phyloP scores from a whole-genome alignment of 2,113 vertebrate species.

The Prietella phreatophila region DNA sequence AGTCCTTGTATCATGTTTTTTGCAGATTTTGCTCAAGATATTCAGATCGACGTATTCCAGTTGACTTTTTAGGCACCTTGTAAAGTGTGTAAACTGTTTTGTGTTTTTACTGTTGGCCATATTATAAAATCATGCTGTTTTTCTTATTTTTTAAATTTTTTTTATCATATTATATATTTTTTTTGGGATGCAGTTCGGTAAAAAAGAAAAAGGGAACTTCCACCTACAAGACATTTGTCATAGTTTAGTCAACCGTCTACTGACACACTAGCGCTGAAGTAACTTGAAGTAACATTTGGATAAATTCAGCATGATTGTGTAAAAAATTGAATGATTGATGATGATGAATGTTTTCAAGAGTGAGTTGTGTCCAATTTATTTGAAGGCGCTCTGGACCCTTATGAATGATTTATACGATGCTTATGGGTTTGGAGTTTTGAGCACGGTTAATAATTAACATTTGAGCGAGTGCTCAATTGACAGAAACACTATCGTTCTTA shows the following conservation, averaged over 20 bases:
- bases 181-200: neutral
- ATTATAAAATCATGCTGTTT: no score
- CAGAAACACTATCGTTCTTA: neutral
- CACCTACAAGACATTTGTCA: conserved; percentile 4
- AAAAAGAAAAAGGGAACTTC: neutral
- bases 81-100: no score
- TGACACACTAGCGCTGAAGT: neutral
- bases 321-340: neutral
- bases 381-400: neutral
- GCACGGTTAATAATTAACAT: neutral
- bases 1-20: neutral
- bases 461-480: neutral
- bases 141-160: no score
- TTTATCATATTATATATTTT: no score
- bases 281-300: neutral
- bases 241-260: neutral
- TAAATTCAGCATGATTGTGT: neutral
- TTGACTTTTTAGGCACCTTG: neutral
- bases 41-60: neutral
- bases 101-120: no score
- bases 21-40: neutral
- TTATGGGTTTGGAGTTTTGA: neutral
- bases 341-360: neutral
- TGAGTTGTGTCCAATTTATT: neutral
- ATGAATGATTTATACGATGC: neutral